A percentile compares a stretch with the other conserved stretches of the same genome.
Evolutionary conservation across 2,113 vertebrate species (phyloP).

Genomic region (Muscicapa adusta): DNA sequence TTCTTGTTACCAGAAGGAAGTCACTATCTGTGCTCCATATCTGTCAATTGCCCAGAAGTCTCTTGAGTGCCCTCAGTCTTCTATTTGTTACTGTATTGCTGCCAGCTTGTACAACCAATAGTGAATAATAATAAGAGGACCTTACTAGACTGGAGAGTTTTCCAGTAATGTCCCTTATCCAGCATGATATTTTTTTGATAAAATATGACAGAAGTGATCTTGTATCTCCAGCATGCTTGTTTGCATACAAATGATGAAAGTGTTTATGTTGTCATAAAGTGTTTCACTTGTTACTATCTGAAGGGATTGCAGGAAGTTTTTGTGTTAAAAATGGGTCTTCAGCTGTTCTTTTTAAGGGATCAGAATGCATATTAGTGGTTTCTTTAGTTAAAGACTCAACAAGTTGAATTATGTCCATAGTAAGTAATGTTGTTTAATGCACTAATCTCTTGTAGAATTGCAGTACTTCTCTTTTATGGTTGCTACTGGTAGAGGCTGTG

Average conservation of each 20-base stretch:
- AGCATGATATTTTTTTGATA: not conserved
- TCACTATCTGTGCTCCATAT: not conserved
- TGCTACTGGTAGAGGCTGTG: not conserved
- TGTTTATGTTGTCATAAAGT: fast-evolving
- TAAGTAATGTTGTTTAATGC: not conserved
- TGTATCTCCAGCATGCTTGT: not conserved
- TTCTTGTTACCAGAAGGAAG: not conserved
- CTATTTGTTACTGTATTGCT: not conserved
- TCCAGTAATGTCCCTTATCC: not conserved
- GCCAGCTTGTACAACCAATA: not conserved
- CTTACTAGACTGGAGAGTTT: not conserved
- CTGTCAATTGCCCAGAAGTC: not conserved
- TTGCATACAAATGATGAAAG: not conserved
- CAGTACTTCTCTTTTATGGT: not conserved
- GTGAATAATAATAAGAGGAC: not conserved
- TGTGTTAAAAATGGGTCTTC: not conserved
- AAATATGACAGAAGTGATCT: not conserved
- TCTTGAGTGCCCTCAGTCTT: not conserved
- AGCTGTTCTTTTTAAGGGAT: not conserved
- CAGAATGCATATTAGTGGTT: not conserved
- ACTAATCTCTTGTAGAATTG: not conserved
- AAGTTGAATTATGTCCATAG: not conserved
- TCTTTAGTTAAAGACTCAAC: not conserved
- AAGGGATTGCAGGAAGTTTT: not conserved
- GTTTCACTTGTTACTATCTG: not conserved